phyloP scores from a whole-genome alignment of 1,140 invertebrate genomes.

The Melipona quadrifasciata region DNA sequence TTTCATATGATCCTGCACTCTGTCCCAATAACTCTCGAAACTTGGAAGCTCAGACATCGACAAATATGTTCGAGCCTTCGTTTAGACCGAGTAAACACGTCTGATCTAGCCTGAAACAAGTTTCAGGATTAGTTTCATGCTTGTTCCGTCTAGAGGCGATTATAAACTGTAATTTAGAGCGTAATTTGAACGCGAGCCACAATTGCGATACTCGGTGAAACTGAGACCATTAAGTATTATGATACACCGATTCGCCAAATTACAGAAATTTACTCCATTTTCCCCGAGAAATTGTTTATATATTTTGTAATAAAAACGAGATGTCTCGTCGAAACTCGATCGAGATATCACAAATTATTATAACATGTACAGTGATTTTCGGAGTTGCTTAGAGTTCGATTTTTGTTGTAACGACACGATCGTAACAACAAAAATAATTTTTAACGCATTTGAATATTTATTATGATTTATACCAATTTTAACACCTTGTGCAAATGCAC shows the following conservation, averaged over 20 bases:
- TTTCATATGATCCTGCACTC: not conserved
- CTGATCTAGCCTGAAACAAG: conserved; percentile 22
- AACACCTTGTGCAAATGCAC: too few relatives aligned
- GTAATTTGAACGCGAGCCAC: conserved; percentile 17
- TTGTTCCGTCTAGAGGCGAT: conserved; percentile 4
- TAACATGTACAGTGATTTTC: not conserved
- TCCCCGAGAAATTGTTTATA: not conserved
- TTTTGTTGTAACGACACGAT: too few relatives aligned
- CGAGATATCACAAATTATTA: not conserved
- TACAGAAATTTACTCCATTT: not conserved
- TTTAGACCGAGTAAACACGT: not conserved
- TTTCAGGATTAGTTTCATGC: conserved; percentile 19
- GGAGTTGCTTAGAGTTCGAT: not conserved
- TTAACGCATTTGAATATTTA: too few relatives aligned
- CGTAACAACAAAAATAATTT: too few relatives aligned
- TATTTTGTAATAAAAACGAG: not conserved
- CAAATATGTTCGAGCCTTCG: not conserved
- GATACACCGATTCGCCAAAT: not conserved
- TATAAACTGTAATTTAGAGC: conserved; percentile 9
- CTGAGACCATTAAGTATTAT: too few relatives aligned
- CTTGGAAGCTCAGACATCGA: not conserved
- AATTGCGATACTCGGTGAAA: conserved; percentile 6
- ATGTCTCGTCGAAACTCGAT: not conserved
- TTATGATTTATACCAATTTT: too few relatives aligned
- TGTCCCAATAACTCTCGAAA: not conserved